Evolutionary conservation across 2,888 invertebrate species (phyloP), one percentile per base, ranked within the genome.

Genomic region (Danaus chrysippus): DNA sequence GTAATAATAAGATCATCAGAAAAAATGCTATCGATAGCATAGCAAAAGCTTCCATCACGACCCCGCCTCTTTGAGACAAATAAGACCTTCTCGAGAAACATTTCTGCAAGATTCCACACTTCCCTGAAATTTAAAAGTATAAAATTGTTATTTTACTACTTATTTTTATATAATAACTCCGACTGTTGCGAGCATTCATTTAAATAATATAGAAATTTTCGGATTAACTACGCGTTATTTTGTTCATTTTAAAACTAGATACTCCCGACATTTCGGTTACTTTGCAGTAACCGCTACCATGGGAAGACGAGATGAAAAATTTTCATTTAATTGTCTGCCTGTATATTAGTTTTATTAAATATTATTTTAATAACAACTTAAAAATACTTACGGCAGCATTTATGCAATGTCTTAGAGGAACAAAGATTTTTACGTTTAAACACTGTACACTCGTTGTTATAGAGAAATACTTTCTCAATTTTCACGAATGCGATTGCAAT

Each of bases 401-500:
- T 88, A 68, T 89, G 87, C 9, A 87, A 69, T 9, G 69, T 75
- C 58, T 81, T 82, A 0, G 68, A 62, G 0, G 74, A 68, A 64
- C 89, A 89, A 5, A 85, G 70, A 0, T 82, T 75, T 58, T 79
- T 76, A 1, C 64, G 66, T 46, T 74, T 56, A 59, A 81, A 82
- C 23, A 87, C 71, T 12, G 73, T 63, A 52, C 89, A 89, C 69
- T 89, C 88, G 70, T 78, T 84, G 67, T 89, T 89, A 69, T 88
- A 82, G 0, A 86, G 69, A 56, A 87, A 87, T 62, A 84, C 83
- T 61, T 79, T 71, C 57, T 79, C 82, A 46, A 89, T 82, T 65
- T 86, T 88, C 8, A 86, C 74, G 55, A 80, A 79, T 0, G 86
- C 87, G 56, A 79, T 82, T 1, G 84, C 87, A 77, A 88, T 80